phyloP scores from a whole-genome alignment of 35 echinoderm and acorn worm species.

The Eucidaris tribuloides region DNA sequence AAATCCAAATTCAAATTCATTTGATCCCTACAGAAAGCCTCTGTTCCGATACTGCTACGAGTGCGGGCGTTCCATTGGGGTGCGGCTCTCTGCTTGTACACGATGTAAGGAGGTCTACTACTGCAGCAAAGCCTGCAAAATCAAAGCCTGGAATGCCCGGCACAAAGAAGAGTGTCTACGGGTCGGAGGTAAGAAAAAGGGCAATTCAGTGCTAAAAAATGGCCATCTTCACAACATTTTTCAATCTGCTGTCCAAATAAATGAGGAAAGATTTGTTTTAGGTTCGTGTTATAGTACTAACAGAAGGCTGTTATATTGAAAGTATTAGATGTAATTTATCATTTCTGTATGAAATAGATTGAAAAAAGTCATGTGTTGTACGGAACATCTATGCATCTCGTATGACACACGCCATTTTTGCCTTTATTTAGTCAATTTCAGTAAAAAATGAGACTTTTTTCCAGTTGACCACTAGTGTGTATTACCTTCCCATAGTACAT shows the following conservation, averaged over 20 bases:
- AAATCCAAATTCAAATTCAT: background rate
- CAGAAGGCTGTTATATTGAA: background rate
- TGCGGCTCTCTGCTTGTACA: constrained; percentile 88
- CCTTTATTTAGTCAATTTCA: background rate
- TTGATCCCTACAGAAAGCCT: constrained; percentile 68
- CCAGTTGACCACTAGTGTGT: too few relatives aligned
- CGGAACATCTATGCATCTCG: background rate
- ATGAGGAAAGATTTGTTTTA: background rate
- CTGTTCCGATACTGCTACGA: constrained; percentile 98
- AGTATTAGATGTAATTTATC: background rate
- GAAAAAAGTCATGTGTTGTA: background rate
- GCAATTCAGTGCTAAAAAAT: too few relatives aligned
- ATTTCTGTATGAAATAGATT: background rate
- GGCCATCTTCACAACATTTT: too few relatives aligned
- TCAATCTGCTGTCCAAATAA: background rate
- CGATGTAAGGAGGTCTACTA: constrained; percentile 97
- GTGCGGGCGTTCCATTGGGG: constrained; percentile 78
- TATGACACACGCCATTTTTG: too few relatives aligned
- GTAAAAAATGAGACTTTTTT: too few relatives aligned
- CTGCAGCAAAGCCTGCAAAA: constrained; percentile 95
- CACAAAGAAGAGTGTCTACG: constrained; percentile 94
- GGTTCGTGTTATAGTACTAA: too few relatives aligned
- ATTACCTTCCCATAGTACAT: too few relatives aligned
- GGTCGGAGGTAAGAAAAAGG: constrained; percentile 56
- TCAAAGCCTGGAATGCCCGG: constrained; percentile 90